Conservation (phyloP, 2,888 invertebrate species). For the Crocallis elinguaria region DNA sequence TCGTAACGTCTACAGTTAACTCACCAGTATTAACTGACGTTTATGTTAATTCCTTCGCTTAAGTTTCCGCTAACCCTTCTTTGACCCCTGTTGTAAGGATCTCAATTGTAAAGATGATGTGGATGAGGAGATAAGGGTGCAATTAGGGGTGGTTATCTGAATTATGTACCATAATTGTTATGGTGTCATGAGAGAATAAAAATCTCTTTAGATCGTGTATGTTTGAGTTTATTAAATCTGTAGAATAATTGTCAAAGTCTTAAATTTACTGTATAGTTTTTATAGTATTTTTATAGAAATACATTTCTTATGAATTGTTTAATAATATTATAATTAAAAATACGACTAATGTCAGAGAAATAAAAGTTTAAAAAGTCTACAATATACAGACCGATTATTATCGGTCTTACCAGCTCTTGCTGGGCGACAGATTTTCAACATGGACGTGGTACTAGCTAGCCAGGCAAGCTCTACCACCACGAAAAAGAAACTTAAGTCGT, state of each 20-base stretch:
- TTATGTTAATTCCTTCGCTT: constrained; percentile 29
- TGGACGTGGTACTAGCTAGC: too few species aligned
- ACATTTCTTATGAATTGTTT: too few species aligned
- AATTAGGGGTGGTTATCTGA: constrained; percentile 26
- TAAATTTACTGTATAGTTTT: too few species aligned
- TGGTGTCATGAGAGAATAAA: constrained; percentile 2
- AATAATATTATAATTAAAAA: too few species aligned
- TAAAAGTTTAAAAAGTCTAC: too few species aligned
- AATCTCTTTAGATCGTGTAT: constrained; percentile 3
- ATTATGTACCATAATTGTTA: constrained; percentile 25
- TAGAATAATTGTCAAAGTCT: too few species aligned
- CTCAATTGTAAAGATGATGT: constrained; percentile 27
- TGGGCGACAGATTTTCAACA: too few species aligned
- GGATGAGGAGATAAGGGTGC: constrained; percentile 23
- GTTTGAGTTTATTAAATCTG: too few species aligned
- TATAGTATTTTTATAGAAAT: too few species aligned
- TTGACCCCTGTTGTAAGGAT: constrained; percentile 13
- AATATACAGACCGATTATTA: too few species aligned
- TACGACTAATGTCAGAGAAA: too few species aligned
- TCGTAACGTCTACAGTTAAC: background rate
- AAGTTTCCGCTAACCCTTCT: constrained; percentile 24
- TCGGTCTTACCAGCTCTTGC: too few species aligned
- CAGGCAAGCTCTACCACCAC: background rate
- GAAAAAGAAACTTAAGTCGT: background rate
- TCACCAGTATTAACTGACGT: constrained; percentile 6